Conservation (phyloP, 2,113 vertebrate genomes). For the Zosterops borbonicus region DNA sequence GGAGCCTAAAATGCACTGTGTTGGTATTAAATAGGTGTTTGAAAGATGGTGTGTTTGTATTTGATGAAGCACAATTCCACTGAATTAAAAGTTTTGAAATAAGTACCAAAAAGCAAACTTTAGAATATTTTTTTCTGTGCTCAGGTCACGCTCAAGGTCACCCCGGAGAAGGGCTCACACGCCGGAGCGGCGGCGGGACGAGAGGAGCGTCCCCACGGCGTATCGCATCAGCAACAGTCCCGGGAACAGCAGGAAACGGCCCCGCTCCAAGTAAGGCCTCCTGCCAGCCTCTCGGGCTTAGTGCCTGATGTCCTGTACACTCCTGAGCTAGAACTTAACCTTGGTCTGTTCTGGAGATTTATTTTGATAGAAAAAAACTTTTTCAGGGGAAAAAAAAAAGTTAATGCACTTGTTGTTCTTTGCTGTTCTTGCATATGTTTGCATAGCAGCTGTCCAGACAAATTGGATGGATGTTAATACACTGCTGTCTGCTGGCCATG, state of each 20-base stretch:
- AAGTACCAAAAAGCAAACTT: not conserved
- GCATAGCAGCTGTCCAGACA: not conserved
- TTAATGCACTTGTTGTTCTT: not conserved
- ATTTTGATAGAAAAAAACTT: not conserved
- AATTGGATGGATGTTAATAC: not conserved
- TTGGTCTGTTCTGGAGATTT: not conserved
- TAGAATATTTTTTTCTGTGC: not conserved
- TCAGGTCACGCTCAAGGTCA: conserved; percentile 88
- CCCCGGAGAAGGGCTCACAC: conserved; percentile 81
- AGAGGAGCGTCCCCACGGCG: conserved; percentile 75
- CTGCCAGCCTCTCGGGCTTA: not conserved
- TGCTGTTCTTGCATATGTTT: not conserved
- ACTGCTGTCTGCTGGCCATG: not conserved
- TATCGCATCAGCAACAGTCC: conserved; percentile 86
- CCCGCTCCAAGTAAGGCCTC: conserved; percentile 83
- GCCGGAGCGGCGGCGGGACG: conserved; percentile 82
- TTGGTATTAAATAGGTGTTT: not conserved
- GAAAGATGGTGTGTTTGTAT: not conserved
- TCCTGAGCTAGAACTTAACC: not conserved
- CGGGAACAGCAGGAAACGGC: conserved; percentile 78
- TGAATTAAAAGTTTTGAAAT: not conserved
- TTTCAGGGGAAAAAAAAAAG: not conserved
- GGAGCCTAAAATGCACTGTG: not conserved
- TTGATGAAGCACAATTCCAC: not conserved
- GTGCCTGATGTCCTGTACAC: not conserved